phyloP scores from a whole-genome alignment of 2,888 invertebrate genomes.

The Orgyia antiqua region DNA sequence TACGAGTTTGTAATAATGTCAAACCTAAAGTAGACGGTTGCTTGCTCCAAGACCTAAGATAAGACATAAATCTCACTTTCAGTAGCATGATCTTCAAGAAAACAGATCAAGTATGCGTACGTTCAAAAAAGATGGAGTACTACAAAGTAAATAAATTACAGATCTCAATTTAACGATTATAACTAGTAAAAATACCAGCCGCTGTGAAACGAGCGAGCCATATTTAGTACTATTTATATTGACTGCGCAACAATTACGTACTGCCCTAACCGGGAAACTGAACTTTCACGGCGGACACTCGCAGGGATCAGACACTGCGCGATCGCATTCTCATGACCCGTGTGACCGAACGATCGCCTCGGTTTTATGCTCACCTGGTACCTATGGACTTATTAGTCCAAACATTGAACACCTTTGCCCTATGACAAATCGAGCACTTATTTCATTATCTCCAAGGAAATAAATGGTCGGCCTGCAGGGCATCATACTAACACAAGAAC shows the following conservation, averaged over 20 bases:
- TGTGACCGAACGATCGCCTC: constrained; percentile 19
- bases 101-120: no score
- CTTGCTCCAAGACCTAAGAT: no score
- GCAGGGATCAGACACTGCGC: constrained; percentile 10
- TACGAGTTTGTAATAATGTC: no score
- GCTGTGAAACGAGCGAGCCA: constrained; percentile 6
- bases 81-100: no score
- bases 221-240: constrained; percentile 10
- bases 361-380: constrained; percentile 26
- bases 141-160: no score
- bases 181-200: no score
- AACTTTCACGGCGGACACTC: constrained; percentile 32
- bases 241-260: constrained; percentile 24
- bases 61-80: no score
- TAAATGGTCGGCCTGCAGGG: no score
- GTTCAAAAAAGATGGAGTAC: no score
- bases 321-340: constrained; percentile 35
- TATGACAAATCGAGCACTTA: constrained; percentile 8
- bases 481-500: no score
- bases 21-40: no score
- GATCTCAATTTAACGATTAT: no score
- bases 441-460: constrained; percentile 7
- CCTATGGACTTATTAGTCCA: constrained; percentile 17
- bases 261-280: constrained; percentile 29
- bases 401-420: constrained; percentile 23